phyloP scores from a whole-genome alignment of 2,113 vertebrate genomes.

The Centropus bengalensis region DNA sequence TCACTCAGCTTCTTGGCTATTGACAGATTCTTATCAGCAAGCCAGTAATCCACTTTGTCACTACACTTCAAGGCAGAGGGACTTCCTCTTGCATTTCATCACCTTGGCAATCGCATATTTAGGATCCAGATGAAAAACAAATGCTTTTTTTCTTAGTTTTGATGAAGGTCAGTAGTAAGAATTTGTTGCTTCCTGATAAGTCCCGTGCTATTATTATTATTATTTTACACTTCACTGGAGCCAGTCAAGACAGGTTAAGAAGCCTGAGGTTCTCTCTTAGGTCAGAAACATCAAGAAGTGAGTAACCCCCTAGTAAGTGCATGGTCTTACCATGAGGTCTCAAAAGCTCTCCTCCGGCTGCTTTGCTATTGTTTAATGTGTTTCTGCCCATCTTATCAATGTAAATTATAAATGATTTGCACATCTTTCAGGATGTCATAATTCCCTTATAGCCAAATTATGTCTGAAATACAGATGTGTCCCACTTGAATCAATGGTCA shows the following conservation, averaged over 20 bases:
- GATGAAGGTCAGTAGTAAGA: not conserved
- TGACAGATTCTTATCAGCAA: not conserved
- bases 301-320: not conserved
- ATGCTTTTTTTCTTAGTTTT: not conserved
- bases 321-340: not conserved
- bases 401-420: not conserved
- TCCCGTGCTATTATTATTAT: not conserved
- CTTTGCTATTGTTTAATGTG: not conserved
- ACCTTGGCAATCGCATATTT: not conserved
- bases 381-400: not conserved
- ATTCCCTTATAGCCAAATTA: not conserved
- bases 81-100: not conserved
- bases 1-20: not conserved
- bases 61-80: not conserved
- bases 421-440: not conserved
- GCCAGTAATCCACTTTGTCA: not conserved
- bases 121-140: not conserved
- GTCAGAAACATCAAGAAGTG: not conserved
- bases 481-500: not conserved
- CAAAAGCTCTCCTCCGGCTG: not conserved
- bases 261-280: not conserved
- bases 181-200: not conserved
- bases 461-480: not conserved
- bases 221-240: not conserved
- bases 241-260: slow-evolving; percentile 17